Percentiles rank a stretch among this genome's conserved stretches.
Evolutionary conservation across 2,113 vertebrate genomes (phyloP).

Genomic region (Alces alces): DNA sequence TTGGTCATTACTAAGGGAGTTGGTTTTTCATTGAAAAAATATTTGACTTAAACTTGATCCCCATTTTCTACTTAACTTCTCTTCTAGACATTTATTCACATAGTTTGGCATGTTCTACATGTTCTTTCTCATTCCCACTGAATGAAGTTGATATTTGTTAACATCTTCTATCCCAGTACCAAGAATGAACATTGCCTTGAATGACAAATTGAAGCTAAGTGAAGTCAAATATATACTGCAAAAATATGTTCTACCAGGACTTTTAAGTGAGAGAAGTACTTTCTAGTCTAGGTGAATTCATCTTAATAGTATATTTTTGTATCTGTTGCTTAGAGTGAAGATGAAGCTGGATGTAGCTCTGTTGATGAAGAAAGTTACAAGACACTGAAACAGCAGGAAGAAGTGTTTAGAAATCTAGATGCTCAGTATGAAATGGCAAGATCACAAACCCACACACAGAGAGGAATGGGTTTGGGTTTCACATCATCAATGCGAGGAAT

Average conservation of each 20-base stretch:
- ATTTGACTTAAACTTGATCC: not conserved
- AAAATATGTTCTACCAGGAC: not conserved
- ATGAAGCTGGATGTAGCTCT: constrained; percentile 87
- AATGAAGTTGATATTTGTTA: not conserved
- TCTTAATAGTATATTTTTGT: constrained; percentile 40
- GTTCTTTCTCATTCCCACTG: not conserved
- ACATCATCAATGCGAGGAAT: constrained; percentile 94
- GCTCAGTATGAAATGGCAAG: constrained; percentile 99
- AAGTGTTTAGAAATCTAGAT: constrained; percentile 96
- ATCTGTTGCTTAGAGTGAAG: constrained; percentile 84
- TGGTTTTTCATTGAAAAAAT: not conserved
- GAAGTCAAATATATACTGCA: not conserved
- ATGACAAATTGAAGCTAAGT: not conserved
- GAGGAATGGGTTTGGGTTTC: constrained; percentile 99
- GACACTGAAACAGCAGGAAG: constrained; percentile 97
- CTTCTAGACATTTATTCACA: not conserved
- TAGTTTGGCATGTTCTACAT: not conserved
- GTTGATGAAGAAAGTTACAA: constrained; percentile 93
- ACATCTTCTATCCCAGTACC: not conserved
- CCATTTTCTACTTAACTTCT: not conserved
- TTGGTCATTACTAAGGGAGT: not conserved
- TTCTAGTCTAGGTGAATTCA: not conserved
- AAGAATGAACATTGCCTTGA: not conserved
- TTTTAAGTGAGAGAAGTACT: not conserved
- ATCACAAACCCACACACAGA: constrained; percentile 97